Base-by-base conservation (phyloP, 2,797 vertebrate species). In the Glossophaga mutica region DNA sequence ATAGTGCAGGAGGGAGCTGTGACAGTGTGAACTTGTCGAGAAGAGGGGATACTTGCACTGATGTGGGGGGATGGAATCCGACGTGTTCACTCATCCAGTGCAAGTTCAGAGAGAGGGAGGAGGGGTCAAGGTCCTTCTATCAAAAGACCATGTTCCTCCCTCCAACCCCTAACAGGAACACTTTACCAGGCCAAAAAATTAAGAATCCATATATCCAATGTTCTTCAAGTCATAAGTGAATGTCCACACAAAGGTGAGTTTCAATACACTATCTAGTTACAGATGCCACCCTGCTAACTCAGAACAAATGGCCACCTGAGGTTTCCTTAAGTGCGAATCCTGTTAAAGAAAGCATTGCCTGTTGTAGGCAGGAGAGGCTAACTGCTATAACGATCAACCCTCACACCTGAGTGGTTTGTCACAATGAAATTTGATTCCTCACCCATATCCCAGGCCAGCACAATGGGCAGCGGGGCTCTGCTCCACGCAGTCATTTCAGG, bases 271-370 rank as follows among this genome's bases (percentile, higher is more conserved):
- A 3, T 48, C 39, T 39, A 44, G 37, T 81, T 94, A 50, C 52
- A 90, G 82, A 91, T 44, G 15, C 22, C 34, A 14, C 11, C 15
- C 16, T 67, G 10, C 50, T 94, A 50, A 73, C 19, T 86, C 70
- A 74, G 52, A 34, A 82, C 39, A 73, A 22, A 59, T 24, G 73
- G 42, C 37, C 14, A 26, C 59, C 73, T 62, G 34, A 11, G 32
- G 57, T 90, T 86, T 88, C 74, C 34, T 89, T 44, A 50, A 50
- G 16, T 50, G 62, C 65, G 73, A 91, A 37, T 94, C 88, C 68
- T 57, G 22, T 84, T 87, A 37, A 71, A 93, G 26, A 42, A 74
- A 81, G 4, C 29, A 57, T 57, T 94, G 37, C 18, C 44, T 92
- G 0, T 39, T 22, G 42, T 11, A 46, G 44, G 26, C 15, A 50